These are phyloP conservation scores for Ranitomeya imitator DNA, from an alignment of 2,113 vertebrate genomes.

Conservation along the genomic window DNA sequence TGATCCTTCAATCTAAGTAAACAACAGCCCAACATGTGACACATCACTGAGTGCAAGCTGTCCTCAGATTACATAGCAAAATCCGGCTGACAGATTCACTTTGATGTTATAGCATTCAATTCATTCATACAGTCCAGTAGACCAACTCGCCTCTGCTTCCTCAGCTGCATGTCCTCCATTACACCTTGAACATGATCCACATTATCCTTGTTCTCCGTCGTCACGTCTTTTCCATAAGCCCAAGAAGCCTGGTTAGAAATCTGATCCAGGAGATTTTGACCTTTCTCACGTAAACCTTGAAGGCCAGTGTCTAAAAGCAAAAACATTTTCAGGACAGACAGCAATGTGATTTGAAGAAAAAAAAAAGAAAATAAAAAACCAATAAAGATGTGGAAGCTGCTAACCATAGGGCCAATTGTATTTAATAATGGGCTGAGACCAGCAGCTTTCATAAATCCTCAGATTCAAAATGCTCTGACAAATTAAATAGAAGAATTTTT, in stretches of 20 bases:
- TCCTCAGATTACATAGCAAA: too few relatives aligned
- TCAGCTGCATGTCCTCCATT: constrained; percentile 98
- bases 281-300: constrained; percentile 90
- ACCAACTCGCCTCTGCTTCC: constrained; percentile 89
- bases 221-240: constrained; percentile 86
- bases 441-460: too few relatives aligned
- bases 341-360: not conserved
- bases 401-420: too few relatives aligned
- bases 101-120: not conserved
- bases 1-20: too few relatives aligned
- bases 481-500: too few relatives aligned
- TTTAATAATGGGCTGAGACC: too few relatives aligned
- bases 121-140: not conserved
- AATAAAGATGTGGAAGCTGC: not conserved
- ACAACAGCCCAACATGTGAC: too few relatives aligned
- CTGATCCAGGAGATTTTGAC: constrained; percentile 89
- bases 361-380: not conserved
- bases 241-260: constrained; percentile 88
- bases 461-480: too few relatives aligned
- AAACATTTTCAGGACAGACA: not conserved
- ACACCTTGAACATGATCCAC: constrained; percentile 92
- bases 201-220: constrained; percentile 90
- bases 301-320: constrained; percentile 73
- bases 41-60: too few relatives aligned
- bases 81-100: too few relatives aligned